Percentiles rank a stretch among this genome's conserved stretches.
phyloP scores from a whole-genome alignment of 2,797 vertebrate genomes.

The Rachycentron canadum region DNA sequence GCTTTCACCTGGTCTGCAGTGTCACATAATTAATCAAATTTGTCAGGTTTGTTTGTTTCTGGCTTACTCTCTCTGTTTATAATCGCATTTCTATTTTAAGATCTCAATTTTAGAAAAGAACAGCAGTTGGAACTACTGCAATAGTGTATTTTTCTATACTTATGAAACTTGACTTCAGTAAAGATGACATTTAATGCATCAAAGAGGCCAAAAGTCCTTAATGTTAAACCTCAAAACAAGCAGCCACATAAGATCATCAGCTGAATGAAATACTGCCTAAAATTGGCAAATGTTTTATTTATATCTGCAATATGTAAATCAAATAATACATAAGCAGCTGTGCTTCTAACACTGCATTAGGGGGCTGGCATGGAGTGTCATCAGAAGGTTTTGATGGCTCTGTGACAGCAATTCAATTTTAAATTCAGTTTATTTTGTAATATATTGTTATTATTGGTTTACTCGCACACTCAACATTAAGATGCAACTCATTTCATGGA shows the following conservation, averaged over 20 bases:
- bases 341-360: neutral
- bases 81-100: conserved; percentile 2
- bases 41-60: conserved; percentile 14
- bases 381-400: conserved; percentile 3
- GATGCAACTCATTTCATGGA: conserved; percentile 33
- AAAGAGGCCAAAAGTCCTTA: neutral
- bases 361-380: conserved; percentile 1
- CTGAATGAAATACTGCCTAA: neutral
- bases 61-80: neutral
- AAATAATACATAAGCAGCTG: neutral
- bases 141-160: too few species aligned
- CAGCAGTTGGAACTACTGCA: too few species aligned
- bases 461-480: neutral
- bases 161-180: neutral
- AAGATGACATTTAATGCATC: neutral
- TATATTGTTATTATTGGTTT: conserved; percentile 25
- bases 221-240: neutral
- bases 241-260: neutral
- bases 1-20: neutral
- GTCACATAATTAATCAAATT: conserved; percentile 14
- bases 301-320: neutral
- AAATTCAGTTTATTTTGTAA: conserved; percentile 19
- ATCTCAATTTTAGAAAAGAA: conserved; percentile 3
- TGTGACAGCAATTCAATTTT: conserved; percentile 13
- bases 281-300: neutral